Conservation (phyloP, 1,140 invertebrate genomes). For the Diorhabda carinulata region DNA sequence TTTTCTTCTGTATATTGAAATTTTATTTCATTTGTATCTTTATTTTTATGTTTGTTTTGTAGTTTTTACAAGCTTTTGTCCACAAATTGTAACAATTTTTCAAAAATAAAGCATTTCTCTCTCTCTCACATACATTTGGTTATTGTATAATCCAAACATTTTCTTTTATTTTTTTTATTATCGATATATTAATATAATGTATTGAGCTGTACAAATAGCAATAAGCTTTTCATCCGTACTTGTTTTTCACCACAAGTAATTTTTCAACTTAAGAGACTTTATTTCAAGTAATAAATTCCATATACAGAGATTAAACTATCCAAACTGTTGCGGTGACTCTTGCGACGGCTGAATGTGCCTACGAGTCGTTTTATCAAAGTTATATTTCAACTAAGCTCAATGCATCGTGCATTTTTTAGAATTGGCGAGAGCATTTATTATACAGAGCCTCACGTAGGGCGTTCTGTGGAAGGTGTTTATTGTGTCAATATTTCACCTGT, state of each 20-base stretch:
- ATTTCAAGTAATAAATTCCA: constrained; percentile 15
- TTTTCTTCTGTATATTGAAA: too few species aligned
- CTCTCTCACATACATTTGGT: too few species aligned
- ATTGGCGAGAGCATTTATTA: constrained; percentile 4
- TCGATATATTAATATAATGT: too few species aligned
- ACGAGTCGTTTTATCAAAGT: constrained; percentile 19
- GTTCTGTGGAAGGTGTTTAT: constrained; percentile 3
- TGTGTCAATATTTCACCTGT: constrained; percentile 9
- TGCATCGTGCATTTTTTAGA: constrained; percentile 9
- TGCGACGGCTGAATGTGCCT: constrained; percentile 12
- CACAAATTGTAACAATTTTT: too few species aligned
- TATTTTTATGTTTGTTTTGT: too few species aligned
- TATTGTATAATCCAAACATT: too few species aligned
- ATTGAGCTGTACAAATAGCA: not conserved
- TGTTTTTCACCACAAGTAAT: constrained; percentile 10
- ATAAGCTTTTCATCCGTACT: not conserved
- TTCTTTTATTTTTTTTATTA: too few species aligned
- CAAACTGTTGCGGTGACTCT: constrained; percentile 20
- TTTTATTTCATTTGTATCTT: too few species aligned
- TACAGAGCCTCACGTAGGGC: constrained; percentile 8
- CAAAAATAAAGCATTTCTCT: too few species aligned
- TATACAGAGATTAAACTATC: constrained; percentile 20
- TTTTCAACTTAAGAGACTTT: constrained; percentile 13
- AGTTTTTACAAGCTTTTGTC: too few species aligned
- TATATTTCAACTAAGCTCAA: constrained; percentile 18